phyloP scores from a whole-genome alignment of 1,140 invertebrate species.

The Apis florea region DNA sequence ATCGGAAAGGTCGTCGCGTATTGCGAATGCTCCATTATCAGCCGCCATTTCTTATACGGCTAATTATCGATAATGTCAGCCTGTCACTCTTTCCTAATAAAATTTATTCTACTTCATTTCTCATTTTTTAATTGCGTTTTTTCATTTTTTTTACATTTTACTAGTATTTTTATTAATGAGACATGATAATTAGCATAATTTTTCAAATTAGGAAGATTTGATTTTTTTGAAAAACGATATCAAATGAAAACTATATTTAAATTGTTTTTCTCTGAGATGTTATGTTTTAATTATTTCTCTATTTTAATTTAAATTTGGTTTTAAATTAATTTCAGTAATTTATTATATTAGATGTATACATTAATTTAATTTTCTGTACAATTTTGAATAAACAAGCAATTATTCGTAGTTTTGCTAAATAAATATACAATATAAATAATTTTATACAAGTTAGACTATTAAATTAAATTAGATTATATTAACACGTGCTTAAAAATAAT shows the following conservation, averaged over 20 bases:
- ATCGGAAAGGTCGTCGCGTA: slow-evolving; percentile 61
- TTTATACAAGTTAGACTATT: not conserved
- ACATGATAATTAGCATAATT: too few relatives aligned
- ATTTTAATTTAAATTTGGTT: too few relatives aligned
- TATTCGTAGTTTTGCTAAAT: not conserved
- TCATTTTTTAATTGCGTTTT: not conserved
- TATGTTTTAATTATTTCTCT: too few relatives aligned
- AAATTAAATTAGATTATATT: not conserved
- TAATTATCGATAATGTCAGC: slow-evolving; percentile 45
- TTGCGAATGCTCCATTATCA: slow-evolving; percentile 46
- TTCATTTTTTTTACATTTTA: not conserved
- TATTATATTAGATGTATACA: too few relatives aligned
- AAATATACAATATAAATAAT: not conserved
- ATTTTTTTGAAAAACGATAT: too few relatives aligned
- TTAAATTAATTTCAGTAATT: too few relatives aligned
- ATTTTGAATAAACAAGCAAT: not conserved
- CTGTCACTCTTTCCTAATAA: slow-evolving; percentile 27
- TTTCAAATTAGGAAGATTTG: too few relatives aligned
- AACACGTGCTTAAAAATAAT: not conserved
- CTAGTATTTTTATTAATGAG: not conserved
- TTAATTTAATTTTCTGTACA: too few relatives aligned
- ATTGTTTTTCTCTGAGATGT: too few relatives aligned
- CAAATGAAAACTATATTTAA: too few relatives aligned
- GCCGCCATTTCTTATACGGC: slow-evolving; percentile 30
- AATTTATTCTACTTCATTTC: not conserved